These are phyloP conservation scores for Ploceus nigricollis DNA, from an alignment of 2,113 vertebrate genomes.

Conservation along the genomic window DNA sequence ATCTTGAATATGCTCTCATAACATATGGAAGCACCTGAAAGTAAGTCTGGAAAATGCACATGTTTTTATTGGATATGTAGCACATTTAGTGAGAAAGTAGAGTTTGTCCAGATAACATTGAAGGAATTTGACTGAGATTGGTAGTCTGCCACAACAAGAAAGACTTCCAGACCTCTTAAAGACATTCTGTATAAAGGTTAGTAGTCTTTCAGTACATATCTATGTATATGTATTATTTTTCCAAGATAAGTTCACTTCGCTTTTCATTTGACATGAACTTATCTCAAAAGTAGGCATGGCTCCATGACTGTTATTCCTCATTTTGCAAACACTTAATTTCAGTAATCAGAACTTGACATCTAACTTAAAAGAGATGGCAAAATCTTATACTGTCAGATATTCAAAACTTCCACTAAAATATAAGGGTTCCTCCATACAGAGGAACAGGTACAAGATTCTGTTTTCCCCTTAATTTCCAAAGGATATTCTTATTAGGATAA, in stretches of 20 bases:
- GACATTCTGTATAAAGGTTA: not conserved
- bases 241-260: not conserved
- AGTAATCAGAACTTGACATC: conserved; percentile 4
- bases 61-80: not conserved
- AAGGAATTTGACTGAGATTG: not conserved
- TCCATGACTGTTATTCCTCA: not conserved
- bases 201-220: not conserved
- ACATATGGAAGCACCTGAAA: conserved; percentile 51
- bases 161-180: not conserved
- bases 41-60: not conserved
- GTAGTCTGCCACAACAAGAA: not conserved
- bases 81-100: not conserved
- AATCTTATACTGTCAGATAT: not conserved
- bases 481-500: not conserved
- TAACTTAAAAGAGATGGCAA: not conserved
- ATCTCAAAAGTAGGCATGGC: not conserved
- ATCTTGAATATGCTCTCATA: conserved; percentile 30
- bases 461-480: not conserved
- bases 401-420: not conserved
- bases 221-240: not conserved
- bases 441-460: not conserved
- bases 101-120: not conserved
- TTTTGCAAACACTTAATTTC: not conserved
- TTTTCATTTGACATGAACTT: not conserved
- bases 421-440: not conserved